A percentile compares a stretch with the other conserved stretches of the same genome.
Conservation (phyloP, 2,888 invertebrate genomes). For the Pantelozetes paolii region DNA sequence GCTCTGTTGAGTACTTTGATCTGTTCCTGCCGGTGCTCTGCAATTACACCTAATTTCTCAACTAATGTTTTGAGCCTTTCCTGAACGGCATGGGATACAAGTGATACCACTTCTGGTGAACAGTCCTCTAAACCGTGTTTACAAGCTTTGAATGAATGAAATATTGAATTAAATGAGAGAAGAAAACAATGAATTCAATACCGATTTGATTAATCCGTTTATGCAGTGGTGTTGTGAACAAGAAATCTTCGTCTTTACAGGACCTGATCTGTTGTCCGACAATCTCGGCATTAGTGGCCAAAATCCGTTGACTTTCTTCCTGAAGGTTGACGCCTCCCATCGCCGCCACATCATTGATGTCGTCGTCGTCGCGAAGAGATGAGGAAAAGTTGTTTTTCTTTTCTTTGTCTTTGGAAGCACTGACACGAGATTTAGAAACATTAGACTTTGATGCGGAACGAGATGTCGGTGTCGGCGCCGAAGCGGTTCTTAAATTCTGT, state of each 20-base stretch:
- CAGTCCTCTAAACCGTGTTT: constrained; percentile 77
- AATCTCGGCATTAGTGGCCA: constrained; percentile 76
- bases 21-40: constrained; percentile 90
- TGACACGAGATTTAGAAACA: constrained; percentile 7
- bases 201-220: constrained; percentile 69
- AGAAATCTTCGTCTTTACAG: constrained; percentile 86
- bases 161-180: constrained; percentile 8
- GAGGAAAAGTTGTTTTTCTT: constrained; percentile 32
- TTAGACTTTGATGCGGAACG: constrained; percentile 14
- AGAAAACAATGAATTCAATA: constrained; percentile 50
- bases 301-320: constrained; percentile 89
- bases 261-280: constrained; percentile 83
- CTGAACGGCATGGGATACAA: constrained; percentile 89
- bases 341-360: constrained; percentile 96
- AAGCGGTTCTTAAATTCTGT: neutral
- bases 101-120: constrained; percentile 74
- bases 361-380: constrained; percentile 75
- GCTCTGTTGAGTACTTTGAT: constrained; percentile 64
- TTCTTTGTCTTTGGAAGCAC: constrained; percentile 37
- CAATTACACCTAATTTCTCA: constrained; percentile 83
- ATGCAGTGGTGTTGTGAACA: constrained; percentile 71
- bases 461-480: neutral
- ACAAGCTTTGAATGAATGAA: constrained; percentile 55
- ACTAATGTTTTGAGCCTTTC: constrained; percentile 84
- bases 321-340: constrained; percentile 98